Percentiles rank a stretch among this genome's conserved stretches.
Conservation (phyloP, 2,888 invertebrate species). For the Minunthozetes semirufus region DNA sequence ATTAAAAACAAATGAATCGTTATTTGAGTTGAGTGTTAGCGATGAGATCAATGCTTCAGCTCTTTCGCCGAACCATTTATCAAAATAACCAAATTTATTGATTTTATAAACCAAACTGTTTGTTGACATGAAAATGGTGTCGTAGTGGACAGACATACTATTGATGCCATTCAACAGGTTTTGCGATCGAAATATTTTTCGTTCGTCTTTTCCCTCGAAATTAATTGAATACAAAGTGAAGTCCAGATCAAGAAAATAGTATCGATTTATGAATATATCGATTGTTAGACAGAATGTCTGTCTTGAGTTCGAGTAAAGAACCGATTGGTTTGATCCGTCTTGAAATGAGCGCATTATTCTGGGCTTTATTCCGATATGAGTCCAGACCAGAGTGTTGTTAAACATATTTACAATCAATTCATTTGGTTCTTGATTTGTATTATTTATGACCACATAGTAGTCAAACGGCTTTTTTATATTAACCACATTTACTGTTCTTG, state of each 20-base stretch:
- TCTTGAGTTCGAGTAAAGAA: background rate
- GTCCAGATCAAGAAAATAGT: constrained; percentile 5
- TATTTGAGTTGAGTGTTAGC: background rate
- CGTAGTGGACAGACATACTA: background rate
- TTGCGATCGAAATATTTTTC: background rate
- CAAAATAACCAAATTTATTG: background rate
- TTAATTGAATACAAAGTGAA: background rate
- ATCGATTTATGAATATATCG: constrained; percentile 6
- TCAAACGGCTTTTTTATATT: background rate
- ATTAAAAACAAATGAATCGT: background rate
- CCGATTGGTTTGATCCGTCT: constrained; percentile 16
- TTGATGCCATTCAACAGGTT: background rate
- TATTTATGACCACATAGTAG: background rate
- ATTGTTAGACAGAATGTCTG: constrained; percentile 7
- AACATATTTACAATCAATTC: background rate
- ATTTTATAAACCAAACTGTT: background rate
- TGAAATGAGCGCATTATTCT: background rate
- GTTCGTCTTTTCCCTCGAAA: background rate
- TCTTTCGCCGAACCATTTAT: background rate
- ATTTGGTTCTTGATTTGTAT: background rate
- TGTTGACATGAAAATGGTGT: background rate
- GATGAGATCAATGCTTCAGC: background rate
- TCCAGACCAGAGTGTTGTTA: background rate
- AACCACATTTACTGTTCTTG: background rate
- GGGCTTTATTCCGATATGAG: background rate